Evolutionary conservation across 1,140 invertebrate species (phyloP).

Genomic region (Augochlora pura): DNA sequence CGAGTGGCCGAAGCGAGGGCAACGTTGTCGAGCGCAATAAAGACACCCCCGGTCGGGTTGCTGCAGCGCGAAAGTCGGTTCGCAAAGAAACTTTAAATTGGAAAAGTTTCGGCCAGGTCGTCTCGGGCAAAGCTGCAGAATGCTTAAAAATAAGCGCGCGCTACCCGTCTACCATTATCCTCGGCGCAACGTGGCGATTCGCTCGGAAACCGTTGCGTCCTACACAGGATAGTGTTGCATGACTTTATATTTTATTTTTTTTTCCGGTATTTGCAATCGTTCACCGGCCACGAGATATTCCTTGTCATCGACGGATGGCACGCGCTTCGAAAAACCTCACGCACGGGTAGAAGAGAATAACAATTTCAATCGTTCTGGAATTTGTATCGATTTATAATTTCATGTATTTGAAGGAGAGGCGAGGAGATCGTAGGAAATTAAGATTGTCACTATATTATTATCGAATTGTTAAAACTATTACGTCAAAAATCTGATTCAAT

Average conservation of each 20-base stretch:
- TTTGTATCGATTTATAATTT: no score
- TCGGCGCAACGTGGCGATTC: conserved; percentile 21
- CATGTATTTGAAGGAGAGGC: no score
- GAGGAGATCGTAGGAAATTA: no score
- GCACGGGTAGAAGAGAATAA: no score
- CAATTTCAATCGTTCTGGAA: no score
- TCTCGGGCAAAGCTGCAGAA: conserved; percentile 47
- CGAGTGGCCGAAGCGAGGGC: conserved; percentile 29
- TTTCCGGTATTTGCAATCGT: not conserved
- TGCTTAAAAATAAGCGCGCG: conserved; percentile 46
- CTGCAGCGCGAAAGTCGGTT: conserved; percentile 43
- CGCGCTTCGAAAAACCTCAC: no score
- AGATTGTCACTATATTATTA: no score
- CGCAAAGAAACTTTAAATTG: conserved; percentile 50
- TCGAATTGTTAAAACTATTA: no score
- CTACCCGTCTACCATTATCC: conserved; percentile 31
- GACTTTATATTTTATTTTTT: not conserved
- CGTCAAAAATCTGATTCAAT: no score
- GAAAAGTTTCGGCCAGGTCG: conserved; percentile 42
- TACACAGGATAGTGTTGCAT: not conserved
- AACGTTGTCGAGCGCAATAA: conserved; percentile 46
- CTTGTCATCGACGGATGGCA: no score
- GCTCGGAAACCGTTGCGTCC: conserved; percentile 17
- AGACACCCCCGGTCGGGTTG: conserved; percentile 29
- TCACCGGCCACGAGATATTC: no score